Percentiles rank a stretch among this genome's conserved stretches.
phyloP scores from a whole-genome alignment of 2,797 vertebrate species.

The Eulemur albifrons region DNA sequence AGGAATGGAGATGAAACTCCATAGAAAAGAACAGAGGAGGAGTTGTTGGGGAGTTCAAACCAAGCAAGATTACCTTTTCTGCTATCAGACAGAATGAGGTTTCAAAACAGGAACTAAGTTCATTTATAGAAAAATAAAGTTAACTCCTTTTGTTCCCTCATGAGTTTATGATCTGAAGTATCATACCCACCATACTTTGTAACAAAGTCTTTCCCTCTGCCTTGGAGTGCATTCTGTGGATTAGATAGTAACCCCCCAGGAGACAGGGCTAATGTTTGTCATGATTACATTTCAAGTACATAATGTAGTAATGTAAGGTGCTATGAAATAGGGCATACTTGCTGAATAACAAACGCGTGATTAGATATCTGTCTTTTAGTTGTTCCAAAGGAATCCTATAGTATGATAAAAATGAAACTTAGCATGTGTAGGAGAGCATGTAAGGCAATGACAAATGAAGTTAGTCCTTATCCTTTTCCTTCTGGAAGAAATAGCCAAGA shows the following conservation, averaged over 20 bases:
- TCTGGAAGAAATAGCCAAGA: background rate
- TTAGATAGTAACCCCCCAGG: background rate
- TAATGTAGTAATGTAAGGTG: background rate
- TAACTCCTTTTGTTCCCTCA: background rate
- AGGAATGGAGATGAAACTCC: background rate
- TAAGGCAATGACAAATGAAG: background rate
- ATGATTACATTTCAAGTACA: background rate
- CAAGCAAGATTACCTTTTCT: background rate
- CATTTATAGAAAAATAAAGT: background rate
- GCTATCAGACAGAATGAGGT: background rate
- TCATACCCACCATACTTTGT: background rate
- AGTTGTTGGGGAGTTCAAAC: background rate
- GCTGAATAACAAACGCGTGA: background rate
- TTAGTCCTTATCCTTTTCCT: background rate
- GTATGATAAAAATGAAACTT: background rate
- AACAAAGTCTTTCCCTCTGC: background rate
- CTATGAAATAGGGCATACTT: background rate
- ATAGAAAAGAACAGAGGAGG: background rate
- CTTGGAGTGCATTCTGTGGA: background rate
- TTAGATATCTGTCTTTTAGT: background rate
- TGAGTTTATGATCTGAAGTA: background rate
- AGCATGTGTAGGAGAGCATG: background rate
- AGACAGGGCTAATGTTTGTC: background rate
- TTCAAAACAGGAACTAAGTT: background rate
- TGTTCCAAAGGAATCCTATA: background rate